These are phyloP conservation scores for Stenodera caucasica DNA, from an alignment of 2,888 invertebrate species.

Conservation along the genomic window DNA sequence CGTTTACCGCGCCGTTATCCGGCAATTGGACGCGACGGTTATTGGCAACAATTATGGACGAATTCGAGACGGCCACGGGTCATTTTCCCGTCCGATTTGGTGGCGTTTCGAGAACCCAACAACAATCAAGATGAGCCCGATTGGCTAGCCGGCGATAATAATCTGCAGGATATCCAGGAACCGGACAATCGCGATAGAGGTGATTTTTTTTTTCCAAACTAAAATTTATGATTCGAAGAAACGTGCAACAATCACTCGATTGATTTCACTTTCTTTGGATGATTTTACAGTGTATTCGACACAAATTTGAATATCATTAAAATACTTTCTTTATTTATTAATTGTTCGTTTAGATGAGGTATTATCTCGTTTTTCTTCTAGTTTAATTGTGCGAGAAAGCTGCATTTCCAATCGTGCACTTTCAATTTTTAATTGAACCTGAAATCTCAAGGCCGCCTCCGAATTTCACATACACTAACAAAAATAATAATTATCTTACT, in stretches of 20 bases:
- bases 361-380: slow-evolving; percentile 8
- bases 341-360: slow-evolving; percentile 14
- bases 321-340: slow-evolving; percentile 29
- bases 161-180: slow-evolving; percentile 64
- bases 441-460: slow-evolving; percentile 24
- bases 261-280: slow-evolving; percentile 27
- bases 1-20: slow-evolving; percentile 39
- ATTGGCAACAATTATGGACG: slow-evolving; percentile 42
- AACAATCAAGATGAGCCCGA: slow-evolving; percentile 45
- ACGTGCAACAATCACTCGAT: neutral
- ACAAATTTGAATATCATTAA: slow-evolving; percentile 25
- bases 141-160: slow-evolving; percentile 51
- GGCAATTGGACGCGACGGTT: slow-evolving; percentile 40
- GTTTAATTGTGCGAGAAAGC: neutral
- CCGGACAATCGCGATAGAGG: slow-evolving; percentile 65
- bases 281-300: slow-evolving; percentile 25
- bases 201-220: no score
- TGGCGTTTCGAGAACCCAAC: slow-evolving; percentile 51
- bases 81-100: slow-evolving; percentile 55
- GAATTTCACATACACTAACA: neutral
- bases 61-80: slow-evolving; percentile 52
- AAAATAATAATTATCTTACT: neutral
- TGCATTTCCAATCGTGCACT: slow-evolving; percentile 22
- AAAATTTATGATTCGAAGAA: neutral
- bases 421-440: slow-evolving; percentile 27